Conservation (phyloP, 2,888 invertebrate genomes). For the Tethea ocularis region DNA sequence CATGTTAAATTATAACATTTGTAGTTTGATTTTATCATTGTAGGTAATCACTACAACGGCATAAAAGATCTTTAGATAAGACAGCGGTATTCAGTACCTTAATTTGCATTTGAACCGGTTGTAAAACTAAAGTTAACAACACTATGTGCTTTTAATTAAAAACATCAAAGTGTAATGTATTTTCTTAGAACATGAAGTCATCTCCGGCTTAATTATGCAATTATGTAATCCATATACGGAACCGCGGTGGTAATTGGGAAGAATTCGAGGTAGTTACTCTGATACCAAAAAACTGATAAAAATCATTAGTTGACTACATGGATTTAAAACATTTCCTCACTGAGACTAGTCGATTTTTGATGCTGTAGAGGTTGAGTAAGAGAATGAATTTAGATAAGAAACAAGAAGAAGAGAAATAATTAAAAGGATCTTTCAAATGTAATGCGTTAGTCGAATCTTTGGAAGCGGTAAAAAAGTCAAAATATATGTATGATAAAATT, state of each 20-base stretch:
- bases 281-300: neutral
- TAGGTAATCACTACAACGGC: slow-evolving; percentile 1
- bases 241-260: slow-evolving; percentile 4
- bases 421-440: no score
- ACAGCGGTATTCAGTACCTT: slow-evolving; percentile 9
- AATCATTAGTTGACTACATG: neutral
- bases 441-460: neutral
- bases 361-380: neutral
- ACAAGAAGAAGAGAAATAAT: no score
- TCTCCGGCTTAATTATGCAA: neutral
- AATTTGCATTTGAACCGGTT: slow-evolving; percentile 10
- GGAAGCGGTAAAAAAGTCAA: no score
- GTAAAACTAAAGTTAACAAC: neutral
- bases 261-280: neutral
- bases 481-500: no score
- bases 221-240: neutral
- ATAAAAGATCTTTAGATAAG: slow-evolving; percentile 7
- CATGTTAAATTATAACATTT: slow-evolving; percentile 7
- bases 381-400: neutral
- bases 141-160: neutral
- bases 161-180: neutral
- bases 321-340: neutral
- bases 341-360: neutral
- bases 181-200: neutral
- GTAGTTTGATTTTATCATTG: slow-evolving; percentile 6